Evolutionary conservation across 2,888 invertebrate species (phyloP).

Genomic region (Hydroisotoma schaefferi): DNA sequence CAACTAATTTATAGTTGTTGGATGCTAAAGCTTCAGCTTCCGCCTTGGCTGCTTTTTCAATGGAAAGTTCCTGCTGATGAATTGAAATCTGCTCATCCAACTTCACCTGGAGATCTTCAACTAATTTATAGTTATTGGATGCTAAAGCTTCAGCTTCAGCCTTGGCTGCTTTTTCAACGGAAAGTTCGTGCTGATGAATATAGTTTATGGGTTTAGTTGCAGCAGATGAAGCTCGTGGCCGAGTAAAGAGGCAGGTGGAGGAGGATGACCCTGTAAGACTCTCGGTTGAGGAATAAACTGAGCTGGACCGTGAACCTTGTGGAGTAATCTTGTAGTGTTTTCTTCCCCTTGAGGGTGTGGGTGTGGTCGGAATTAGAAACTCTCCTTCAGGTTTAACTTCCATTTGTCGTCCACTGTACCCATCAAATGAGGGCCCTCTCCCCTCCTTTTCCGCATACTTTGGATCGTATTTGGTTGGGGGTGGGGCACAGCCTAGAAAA

Average conservation of each 20-base stretch:
- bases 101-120: neutral
- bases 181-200: neutral
- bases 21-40: too few relatives aligned
- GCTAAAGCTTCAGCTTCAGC: neutral
- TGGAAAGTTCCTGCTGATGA: too few relatives aligned
- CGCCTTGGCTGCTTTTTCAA: too few relatives aligned
- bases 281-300: neutral
- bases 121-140: neutral
- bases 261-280: too few relatives aligned
- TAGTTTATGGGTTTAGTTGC: neutral
- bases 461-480: constrained; percentile 5
- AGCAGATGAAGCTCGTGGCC: neutral
- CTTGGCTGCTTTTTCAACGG: neutral
- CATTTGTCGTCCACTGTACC: neutral
- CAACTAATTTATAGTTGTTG: too few relatives aligned
- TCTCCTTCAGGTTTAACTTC: neutral
- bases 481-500: constrained; percentile 12
- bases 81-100: too few relatives aligned
- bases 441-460: neutral
- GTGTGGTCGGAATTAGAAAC: neutral
- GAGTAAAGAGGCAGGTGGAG: too few relatives aligned
- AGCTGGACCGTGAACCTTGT: neutral
- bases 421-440: neutral
- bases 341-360: constrained; percentile 4
- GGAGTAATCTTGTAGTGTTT: neutral